phyloP scores from a whole-genome alignment of 2,888 invertebrate genomes.

The Drosophila kanekoi region DNA sequence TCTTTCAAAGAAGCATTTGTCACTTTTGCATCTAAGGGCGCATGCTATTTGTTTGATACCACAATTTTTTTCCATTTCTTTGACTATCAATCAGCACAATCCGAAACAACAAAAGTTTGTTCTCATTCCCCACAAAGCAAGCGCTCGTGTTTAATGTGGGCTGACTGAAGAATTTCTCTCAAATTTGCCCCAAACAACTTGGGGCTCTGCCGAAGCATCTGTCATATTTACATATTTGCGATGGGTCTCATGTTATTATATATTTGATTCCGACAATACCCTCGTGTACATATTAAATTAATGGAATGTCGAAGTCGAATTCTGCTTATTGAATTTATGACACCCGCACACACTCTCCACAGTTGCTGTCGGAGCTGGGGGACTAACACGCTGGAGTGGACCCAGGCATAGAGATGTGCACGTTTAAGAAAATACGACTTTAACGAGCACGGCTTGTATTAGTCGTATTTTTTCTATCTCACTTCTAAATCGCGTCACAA shows the following conservation, averaged over 20 bases:
- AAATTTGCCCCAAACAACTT: slow-evolving; percentile 26
- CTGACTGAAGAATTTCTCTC: slow-evolving; percentile 15
- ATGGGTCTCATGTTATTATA: slow-evolving; percentile 18
- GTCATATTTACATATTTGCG: slow-evolving; percentile 50
- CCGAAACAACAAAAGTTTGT: slow-evolving; percentile 46
- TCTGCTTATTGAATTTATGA: slow-evolving; percentile 28
- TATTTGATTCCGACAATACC: slow-evolving; percentile 27
- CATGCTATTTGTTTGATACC: slow-evolving; percentile 37
- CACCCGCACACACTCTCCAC: neutral
- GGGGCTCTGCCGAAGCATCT: slow-evolving; percentile 33
- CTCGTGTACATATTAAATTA: slow-evolving; percentile 28
- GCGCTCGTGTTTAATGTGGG: slow-evolving; percentile 19
- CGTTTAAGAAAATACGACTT: neutral
- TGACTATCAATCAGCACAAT: slow-evolving; percentile 59
- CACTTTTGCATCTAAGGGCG: slow-evolving; percentile 26
- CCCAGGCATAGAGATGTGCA: neutral
- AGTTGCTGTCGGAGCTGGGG: neutral
- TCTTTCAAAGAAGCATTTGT: slow-evolving; percentile 41
- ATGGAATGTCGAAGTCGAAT: slow-evolving; percentile 21
- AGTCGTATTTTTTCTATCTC: too few relatives aligned
- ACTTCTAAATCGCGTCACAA: too few relatives aligned
- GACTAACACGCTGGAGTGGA: neutral
- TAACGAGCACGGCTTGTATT: too few relatives aligned
- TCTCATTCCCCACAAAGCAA: slow-evolving; percentile 4
- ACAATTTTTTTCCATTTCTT: slow-evolving; percentile 24